phyloP scores from a whole-genome alignment of 2,888 invertebrate genomes.

The Conomelus anceps region DNA sequence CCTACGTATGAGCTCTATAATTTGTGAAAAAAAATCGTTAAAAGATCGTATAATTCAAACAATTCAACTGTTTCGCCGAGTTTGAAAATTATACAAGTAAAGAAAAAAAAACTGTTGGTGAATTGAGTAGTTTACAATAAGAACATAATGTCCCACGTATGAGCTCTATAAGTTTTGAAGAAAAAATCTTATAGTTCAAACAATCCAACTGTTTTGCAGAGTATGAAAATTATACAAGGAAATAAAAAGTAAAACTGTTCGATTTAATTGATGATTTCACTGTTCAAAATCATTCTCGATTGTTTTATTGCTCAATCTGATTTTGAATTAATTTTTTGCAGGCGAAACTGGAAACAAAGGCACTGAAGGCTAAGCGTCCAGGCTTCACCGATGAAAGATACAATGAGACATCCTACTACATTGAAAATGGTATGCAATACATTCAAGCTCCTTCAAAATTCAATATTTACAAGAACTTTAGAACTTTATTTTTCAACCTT shows the following conservation, averaged over 20 bases:
- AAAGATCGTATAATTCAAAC: no score
- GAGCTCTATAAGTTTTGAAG: no score
- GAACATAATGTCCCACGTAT: no score
- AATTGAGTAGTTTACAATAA: no score
- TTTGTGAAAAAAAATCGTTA: no score
- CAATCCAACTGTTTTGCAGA: neutral
- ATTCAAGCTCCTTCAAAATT: neutral
- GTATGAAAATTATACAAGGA: neutral
- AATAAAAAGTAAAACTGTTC: neutral
- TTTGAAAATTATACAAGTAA: no score
- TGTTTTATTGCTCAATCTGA: neutral
- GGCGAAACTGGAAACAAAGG: constrained; percentile 88
- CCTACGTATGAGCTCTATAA: no score
- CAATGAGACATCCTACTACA: constrained; percentile 91
- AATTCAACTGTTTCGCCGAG: no score
- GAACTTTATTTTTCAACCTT: neutral
- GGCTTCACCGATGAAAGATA: constrained; percentile 88
- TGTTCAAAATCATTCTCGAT: neutral
- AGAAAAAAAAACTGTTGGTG: no score
- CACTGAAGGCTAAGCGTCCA: constrained; percentile 81
- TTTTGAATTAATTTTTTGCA: constrained; percentile 49
- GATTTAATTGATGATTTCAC: neutral
- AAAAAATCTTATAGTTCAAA: no score
- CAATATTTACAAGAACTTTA: neutral
- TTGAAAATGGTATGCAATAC: constrained; percentile 76